Conservation (phyloP, 2,113 vertebrate species). For the Stigmatopora argus region DNA sequence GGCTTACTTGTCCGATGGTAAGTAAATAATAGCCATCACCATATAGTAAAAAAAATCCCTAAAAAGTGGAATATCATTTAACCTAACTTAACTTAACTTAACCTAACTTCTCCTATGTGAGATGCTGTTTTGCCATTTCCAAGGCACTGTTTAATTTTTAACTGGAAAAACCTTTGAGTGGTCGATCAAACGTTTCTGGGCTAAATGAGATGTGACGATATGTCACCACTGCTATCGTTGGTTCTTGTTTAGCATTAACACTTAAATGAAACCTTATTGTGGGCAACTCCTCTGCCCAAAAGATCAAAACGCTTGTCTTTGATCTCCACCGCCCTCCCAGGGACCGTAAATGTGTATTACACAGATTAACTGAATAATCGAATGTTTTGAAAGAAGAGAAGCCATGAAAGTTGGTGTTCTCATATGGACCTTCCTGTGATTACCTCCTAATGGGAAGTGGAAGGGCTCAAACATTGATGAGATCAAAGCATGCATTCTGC, state of each 20-base stretch:
- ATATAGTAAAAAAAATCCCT: too few relatives aligned
- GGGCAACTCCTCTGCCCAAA: constrained; percentile 34
- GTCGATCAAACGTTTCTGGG: not conserved
- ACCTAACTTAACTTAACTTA: too few relatives aligned
- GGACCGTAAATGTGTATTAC: constrained; percentile 61
- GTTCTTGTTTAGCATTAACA: constrained; percentile 45
- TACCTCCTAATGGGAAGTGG: constrained; percentile 52
- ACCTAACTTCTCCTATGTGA: too few relatives aligned
- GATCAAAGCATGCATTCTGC: constrained; percentile 51
- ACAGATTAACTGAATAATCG: constrained; percentile 72
- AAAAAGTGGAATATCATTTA: not conserved
- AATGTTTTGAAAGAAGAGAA: constrained; percentile 71
- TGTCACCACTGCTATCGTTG: constrained; percentile 9
- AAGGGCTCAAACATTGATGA: constrained; percentile 61
- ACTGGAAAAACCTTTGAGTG: too few relatives aligned
- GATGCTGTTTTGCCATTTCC: too few relatives aligned
- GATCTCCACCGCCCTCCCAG: constrained; percentile 44
- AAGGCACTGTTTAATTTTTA: too few relatives aligned
- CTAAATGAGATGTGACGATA: not conserved
- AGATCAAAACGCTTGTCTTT: constrained; percentile 46
- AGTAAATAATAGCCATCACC: constrained; percentile 48
- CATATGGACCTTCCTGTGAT: constrained; percentile 24
- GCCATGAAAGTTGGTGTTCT: constrained; percentile 47
- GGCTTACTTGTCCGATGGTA: constrained; percentile 93
- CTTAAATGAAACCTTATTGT: constrained; percentile 34